These are phyloP conservation scores for Chorisops tibialis DNA, from an alignment of 2,888 invertebrate species.

Conservation along the genomic window DNA sequence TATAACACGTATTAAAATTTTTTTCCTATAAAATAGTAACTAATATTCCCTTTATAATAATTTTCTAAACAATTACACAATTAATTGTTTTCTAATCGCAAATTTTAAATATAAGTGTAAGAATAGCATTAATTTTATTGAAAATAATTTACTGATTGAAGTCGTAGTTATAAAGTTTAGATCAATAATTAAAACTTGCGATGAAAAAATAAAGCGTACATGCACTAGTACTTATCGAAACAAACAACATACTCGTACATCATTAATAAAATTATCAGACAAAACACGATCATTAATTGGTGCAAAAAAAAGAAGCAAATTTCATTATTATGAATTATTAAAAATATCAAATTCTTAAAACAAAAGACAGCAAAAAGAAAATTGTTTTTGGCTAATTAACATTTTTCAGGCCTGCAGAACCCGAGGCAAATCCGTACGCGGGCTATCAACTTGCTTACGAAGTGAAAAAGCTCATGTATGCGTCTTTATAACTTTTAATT, in stretches of 20 bases:
- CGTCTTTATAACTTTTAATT: conserved; percentile 44
- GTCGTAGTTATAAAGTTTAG: too few relatives aligned
- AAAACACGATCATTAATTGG: background rate
- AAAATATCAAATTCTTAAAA: conserved; percentile 20
- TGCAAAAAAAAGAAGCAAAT: background rate
- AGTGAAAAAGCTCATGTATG: conserved; percentile 99
- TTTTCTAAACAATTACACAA: too few relatives aligned
- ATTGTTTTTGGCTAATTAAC: conserved; percentile 59
- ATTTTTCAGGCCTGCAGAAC: conserved; percentile 82
- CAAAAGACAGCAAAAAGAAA: conserved; percentile 30
- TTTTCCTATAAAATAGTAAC: too few relatives aligned
- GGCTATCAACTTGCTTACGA: conserved; percentile 99
- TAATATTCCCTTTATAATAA: too few relatives aligned
- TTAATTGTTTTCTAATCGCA: too few relatives aligned
- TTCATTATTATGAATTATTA: conserved; percentile 22
- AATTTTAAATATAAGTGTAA: too few relatives aligned
- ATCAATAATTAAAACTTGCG: too few relatives aligned
- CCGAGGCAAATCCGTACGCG: conserved; percentile 91
- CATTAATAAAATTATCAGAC: background rate
- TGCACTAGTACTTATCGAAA: background rate
- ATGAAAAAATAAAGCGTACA: too few relatives aligned
- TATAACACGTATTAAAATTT: too few relatives aligned
- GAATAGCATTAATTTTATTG: too few relatives aligned
- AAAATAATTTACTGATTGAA: too few relatives aligned
- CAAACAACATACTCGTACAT: background rate